Evolutionary conservation across 2,113 vertebrate species (phyloP), one percentile per base, ranked within the genome.

Genomic region (Syrrhaptes paradoxus): DNA sequence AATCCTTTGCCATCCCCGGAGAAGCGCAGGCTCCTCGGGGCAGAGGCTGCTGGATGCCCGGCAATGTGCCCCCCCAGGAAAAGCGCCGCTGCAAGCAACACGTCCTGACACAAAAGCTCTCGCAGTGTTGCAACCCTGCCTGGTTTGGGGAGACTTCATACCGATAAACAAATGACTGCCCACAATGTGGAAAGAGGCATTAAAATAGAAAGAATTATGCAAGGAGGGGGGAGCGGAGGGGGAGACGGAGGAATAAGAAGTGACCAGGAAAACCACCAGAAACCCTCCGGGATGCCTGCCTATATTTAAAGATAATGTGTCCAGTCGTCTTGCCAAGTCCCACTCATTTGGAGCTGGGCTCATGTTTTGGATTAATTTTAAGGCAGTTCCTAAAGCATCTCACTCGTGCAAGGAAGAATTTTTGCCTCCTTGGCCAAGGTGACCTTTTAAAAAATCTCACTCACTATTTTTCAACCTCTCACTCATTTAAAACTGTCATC

Each of bases 201-300:
- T 67, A 84, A 94, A 94, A 90, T 10, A 66, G 65, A 87, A 61
- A 65, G 88, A 87, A 81, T 75, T 92, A 70, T 85, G 88, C 87
- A 95, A 96, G 70, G 75, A 76, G 1, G 0, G 31, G 52, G 76
- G 91, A 91, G 58, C 0, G 0, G 54, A 93, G 51, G 6, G 54
- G 55, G 86, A 90, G 83, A 84, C 6, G 3, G 79, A 84, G 79
- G 52, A 93, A 57, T 81, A 71, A 93, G 73, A 88, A 95, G 70
- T 93, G 95, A 97, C 95, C 96, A 96, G 86, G 80, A 96, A 96
- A 96, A 95, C 86, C 93, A 97, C 57, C 66, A 96, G 76, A 93
- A 95, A 48, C 92, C 93, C 93, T 91, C 49, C 1, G n/a, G 88
- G 96, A 95, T 92, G 92, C 95, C 88, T 95, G 96, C 95, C 92